Evolutionary conservation across 2,113 vertebrate species (phyloP), one percentile per base, ranked within the genome.

Genomic region (Eleginops maclovinus): DNA sequence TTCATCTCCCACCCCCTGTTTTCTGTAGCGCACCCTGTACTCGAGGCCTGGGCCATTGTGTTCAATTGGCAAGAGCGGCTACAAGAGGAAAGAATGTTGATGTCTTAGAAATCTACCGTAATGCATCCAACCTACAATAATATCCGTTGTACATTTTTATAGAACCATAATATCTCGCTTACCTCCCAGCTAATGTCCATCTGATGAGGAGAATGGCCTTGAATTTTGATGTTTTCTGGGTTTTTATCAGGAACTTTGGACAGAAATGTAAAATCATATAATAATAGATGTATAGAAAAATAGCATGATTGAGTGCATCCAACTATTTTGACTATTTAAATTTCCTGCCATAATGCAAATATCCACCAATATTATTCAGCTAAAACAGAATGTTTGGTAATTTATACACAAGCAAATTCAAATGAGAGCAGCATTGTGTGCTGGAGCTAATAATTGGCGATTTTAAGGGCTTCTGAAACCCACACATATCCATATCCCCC

Each of bases 151-250:
- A 1, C 36, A 51, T 16, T 61, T n/a, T 55, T 43, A 11, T 7
- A 54, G 5, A 74, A 22, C 4, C 19, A 51, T 50, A 46, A 50
- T 26, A 7, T 59, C 36, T 80, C 70, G 55, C 54, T 88, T 87
- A 99, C 98, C 95, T 98, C 96, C 98, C 98, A 99, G 83, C 93
- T 97, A 82, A 99, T 98, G 88, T 97, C 95, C 97, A 99, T 96
- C 84, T 99, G 97, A 77, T 98, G 94, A 72, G 97, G 97, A 21
- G 95, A 92, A 72, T 95, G 96, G 22, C 96, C 96, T 90, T 97
- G 95, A 21, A 97, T 96, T 87, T 91, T 89, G 68, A 99, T 95
- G 83, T 96, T 96, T 79, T 96, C 94, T 15, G 98, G 98, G 85
- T 99, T 99, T 91, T 93, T 97, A 60, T 97, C 97, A 36, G 98